Base-by-base conservation (phyloP, 2,888 invertebrate genomes). In the Andricus curvator region DNA sequence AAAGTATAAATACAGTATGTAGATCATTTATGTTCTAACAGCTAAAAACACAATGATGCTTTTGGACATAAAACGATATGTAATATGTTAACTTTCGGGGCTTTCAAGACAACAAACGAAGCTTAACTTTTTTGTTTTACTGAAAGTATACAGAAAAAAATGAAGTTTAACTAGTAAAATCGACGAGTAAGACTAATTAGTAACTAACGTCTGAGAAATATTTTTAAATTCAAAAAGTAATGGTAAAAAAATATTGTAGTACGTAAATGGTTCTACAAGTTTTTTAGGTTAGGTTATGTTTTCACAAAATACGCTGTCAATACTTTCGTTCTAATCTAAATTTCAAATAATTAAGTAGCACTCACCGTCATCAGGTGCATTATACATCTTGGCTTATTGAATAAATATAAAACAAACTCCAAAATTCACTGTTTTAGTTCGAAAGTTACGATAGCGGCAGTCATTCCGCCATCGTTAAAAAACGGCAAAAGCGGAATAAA, bases 271-370 rank as follows among this genome's bases (percentile, higher is more conserved):
- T 62, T 62, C 15, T 29, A 17, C 33, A 33, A 20, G n/a, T 15
- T 33, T 74, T 56, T 17, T 56, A 74, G 74, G 74, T 74, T 74
- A 74, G 13, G n/a, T 37, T 74, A 25, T 33, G 74, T 5, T 37
- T 74, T 4, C 11, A 56, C 13, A 13, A 33, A 74, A 74, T 22
- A 6, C 33, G 20, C 56, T 56, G 74, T 56, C 20, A 56, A 33
- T 74, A 56, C 20, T 56, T 4, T 9, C 4, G 2, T 33, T n/a
- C 5, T 51, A 29, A 29, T 13, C 2, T 11, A 56, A 74, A 56
- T 56, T 33, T 56, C 1, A 20, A 33, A 33, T 6, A 51, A 29
- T 33, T 37, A n/a, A 5, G 11, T 74, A 20, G 33, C 29, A 56
- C 56, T 37, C 33, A 74, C 74, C 74, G 11, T 74, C 56, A 33